Evolutionary conservation across 2,888 invertebrate species (phyloP).

Genomic region (Monochamus alternatus): DNA sequence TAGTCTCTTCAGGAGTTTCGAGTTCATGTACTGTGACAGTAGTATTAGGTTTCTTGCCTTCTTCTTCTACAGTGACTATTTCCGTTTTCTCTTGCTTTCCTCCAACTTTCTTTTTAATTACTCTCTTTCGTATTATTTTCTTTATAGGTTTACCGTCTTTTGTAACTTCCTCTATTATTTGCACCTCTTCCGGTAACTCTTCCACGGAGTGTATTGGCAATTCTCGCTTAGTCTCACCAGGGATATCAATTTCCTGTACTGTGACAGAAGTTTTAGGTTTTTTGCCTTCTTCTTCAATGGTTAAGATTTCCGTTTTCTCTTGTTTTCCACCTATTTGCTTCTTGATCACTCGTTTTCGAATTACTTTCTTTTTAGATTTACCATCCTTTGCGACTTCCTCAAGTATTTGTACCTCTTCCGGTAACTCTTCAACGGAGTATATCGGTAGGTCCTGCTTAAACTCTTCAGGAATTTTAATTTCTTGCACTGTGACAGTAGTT

Average conservation of each 20-base stretch:
- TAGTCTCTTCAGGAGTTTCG: conserved; percentile 58
- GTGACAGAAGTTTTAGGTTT: conserved; percentile 59
- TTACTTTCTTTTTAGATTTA: conserved; percentile 61
- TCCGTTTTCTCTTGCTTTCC: conserved; percentile 62
- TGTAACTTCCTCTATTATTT: conserved; percentile 59
- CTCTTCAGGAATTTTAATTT: conserved; percentile 62
- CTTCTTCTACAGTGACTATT: conserved; percentile 59
- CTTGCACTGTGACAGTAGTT: conserved; percentile 56
- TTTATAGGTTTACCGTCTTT: conserved; percentile 62
- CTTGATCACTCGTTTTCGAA: conserved; percentile 63
- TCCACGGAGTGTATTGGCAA: conserved; percentile 65
- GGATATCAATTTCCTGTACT: conserved; percentile 55
- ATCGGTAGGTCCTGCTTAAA: conserved; percentile 58
- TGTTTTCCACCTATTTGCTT: conserved; percentile 67
- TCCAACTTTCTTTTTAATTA: conserved; percentile 56
- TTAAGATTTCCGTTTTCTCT: conserved; percentile 64
- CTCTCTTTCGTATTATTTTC: conserved; percentile 59
- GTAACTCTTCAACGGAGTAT: conserved; percentile 62
- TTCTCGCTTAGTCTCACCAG: conserved; percentile 62
- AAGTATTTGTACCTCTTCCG: conserved; percentile 62
- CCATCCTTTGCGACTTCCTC: conserved; percentile 56
- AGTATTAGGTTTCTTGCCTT: conserved; percentile 58
- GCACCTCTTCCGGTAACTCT: conserved; percentile 58
- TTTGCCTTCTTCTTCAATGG: conserved; percentile 61
- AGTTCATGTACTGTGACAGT: conserved; percentile 59